Evolutionary conservation across 2,888 invertebrate species (phyloP), one percentile per base, ranked within the genome.

Genomic region (Ochropleura plecta): DNA sequence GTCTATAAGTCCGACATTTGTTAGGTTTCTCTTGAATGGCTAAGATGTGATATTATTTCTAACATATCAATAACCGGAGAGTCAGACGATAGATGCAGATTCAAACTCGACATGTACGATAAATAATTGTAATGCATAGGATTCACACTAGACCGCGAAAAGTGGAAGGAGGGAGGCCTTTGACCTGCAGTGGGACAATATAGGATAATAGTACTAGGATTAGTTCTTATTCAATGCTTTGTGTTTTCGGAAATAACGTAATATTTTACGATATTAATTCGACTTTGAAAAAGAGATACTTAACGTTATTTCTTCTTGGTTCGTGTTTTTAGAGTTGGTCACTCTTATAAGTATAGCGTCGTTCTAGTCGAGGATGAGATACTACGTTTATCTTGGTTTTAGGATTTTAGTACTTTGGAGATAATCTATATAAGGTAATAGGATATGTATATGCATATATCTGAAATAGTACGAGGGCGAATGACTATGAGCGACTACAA

Each of bases 1-100:
- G 72, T 80, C 51, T 77, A 77, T 64, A 73, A 73, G 72, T 66
- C 49, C 16, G 20, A 57, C 0, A 67, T 68, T 40, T 49, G 44
- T 44, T 59, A 77, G 20, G 9, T 51, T 12, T 70, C 51, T 30
- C 46, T 51, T 60, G 18, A 63, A 46, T 40, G 40, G 40, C 8
- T 30, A 30, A 30, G 30, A 30, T 30, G 30, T 8, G 20, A 30
- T 49, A 51, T 44, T 44, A 12, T 60, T 12, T 44, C 20, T 53
- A 20, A 62, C n/a, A 75, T 20, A 60, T 10, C 12, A 42, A 12
- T 7, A 46, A n/a, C 53, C n/a, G n/a, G 14, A 60, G 16, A 30
- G 9, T 14, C 12, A 44, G 18, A 40, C 8, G 3, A 40, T 59
- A 67, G 16, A 18, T 46, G 40, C 18, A 48, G 14, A 18, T 20